Evolutionary conservation across 2,797 vertebrate species (phyloP).

Genomic region (Semotilus atromaculatus): DNA sequence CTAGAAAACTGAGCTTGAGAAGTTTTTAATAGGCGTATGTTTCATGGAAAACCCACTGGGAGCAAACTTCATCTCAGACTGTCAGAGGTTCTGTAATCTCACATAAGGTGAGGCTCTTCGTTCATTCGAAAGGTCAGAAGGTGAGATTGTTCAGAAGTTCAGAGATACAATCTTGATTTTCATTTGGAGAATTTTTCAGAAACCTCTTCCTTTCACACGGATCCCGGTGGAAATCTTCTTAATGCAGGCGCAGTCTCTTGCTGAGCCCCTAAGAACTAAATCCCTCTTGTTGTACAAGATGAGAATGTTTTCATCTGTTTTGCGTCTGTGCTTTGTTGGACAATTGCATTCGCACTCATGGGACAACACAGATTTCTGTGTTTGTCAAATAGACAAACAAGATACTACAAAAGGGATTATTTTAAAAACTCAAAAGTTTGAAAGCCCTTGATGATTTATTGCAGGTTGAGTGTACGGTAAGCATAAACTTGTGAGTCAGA

Average conservation of each 20-base stretch:
- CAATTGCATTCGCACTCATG: constrained; percentile 33
- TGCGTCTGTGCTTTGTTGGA: constrained; percentile 27
- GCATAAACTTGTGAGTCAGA: neutral
- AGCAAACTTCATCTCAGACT: neutral
- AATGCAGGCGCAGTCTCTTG: constrained; percentile 12
- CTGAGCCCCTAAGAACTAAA: constrained; percentile 30
- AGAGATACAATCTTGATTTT: constrained; percentile 25
- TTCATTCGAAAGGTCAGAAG: constrained; percentile 19
- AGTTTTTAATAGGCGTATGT: neutral
- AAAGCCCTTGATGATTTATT: constrained; percentile 8
- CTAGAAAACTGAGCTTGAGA: neutral
- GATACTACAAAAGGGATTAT: constrained; percentile 35
- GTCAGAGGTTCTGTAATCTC: constrained; percentile 2
- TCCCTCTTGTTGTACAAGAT: constrained; percentile 31
- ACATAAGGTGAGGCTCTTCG: neutral
- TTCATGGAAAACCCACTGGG: constrained; percentile 18
- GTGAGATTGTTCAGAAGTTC: constrained; percentile 15
- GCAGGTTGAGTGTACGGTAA: neutral
- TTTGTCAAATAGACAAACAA: constrained; percentile 35
- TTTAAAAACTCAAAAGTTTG: neutral
- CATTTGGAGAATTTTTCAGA: constrained; percentile 20
- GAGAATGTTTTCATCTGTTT: constrained; percentile 33
- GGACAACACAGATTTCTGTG: constrained; percentile 28
- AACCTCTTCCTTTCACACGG: constrained; percentile 1
- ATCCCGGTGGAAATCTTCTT: constrained; percentile 38